A percentile compares a stretch with the other conserved stretches of the same genome.
phyloP scores from a whole-genome alignment of 2,113 vertebrate species.

The Aspiorhynchus laticeps region DNA sequence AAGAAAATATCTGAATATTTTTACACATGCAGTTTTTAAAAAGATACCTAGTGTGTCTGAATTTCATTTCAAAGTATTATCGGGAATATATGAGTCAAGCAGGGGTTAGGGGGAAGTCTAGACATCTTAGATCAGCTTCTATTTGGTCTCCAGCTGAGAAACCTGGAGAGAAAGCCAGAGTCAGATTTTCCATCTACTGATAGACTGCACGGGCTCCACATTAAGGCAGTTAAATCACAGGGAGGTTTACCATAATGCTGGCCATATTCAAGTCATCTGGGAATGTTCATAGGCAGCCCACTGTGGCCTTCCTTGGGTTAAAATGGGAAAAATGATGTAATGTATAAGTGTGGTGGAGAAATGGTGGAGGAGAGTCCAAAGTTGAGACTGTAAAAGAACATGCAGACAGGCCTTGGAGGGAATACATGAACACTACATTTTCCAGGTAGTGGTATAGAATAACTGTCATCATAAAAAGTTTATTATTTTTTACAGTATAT shows the following conservation, averaged over 20 bases:
- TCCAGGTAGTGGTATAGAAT: background rate
- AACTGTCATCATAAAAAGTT: background rate
- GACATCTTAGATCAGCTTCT: conserved; percentile 61
- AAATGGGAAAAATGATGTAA: conserved; percentile 60
- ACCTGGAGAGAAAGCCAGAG: conserved; percentile 45
- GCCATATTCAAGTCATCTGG: conserved; percentile 24
- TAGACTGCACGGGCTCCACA: conserved; percentile 36
- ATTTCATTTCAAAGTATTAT: background rate
- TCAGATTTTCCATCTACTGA: conserved; percentile 71
- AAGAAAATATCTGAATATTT: background rate
- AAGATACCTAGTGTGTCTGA: background rate
- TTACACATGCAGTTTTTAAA: background rate
- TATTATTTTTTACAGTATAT: background rate
- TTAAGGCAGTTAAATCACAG: conserved; percentile 55
- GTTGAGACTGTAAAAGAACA: conserved; percentile 7
- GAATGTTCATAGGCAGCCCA: conserved; percentile 1
- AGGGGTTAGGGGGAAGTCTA: conserved; percentile 54
- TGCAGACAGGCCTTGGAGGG: background rate
- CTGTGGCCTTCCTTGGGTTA: conserved; percentile 27
- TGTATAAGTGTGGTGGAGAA: background rate
- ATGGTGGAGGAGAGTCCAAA: background rate
- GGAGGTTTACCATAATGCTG: conserved; percentile 43
- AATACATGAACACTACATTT: background rate
- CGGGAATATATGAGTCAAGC: conserved; percentile 43
- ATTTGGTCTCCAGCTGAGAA: conserved; percentile 50